These are phyloP conservation scores for Chamaetylas fuelleborni DNA, from an alignment of 2,113 vertebrate genomes.

Conservation along the genomic window DNA sequence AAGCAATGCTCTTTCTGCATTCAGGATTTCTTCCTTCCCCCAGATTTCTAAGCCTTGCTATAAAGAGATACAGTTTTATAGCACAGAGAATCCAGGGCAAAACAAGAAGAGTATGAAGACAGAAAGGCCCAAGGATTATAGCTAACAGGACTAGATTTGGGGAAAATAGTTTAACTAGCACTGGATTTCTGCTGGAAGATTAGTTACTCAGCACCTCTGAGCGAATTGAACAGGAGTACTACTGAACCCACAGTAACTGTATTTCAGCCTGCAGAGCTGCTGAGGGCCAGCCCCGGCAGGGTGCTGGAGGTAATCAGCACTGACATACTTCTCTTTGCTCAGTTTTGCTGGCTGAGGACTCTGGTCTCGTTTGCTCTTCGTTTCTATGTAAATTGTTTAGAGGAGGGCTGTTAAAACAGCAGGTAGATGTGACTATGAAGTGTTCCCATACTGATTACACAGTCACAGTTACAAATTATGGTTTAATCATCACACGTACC, in stretches of 20 bases:
- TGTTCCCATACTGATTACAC: not conserved
- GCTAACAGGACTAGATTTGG: not conserved
- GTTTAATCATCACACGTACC: not conserved
- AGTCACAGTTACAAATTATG: not conserved
- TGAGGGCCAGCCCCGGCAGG: not conserved
- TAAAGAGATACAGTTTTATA: not conserved
- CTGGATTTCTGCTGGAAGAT: not conserved
- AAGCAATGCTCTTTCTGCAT: not conserved
- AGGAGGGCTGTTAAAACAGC: not conserved
- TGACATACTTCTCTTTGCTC: conserved; percentile 1
- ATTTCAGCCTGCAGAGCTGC: not conserved
- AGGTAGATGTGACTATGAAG: not conserved
- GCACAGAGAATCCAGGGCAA: not conserved
- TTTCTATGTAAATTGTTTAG: conserved; percentile 8
- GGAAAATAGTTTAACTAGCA: not conserved
- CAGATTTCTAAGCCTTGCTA: not conserved
- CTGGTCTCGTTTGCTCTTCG: not conserved
- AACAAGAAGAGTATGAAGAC: not conserved
- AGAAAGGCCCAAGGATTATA: not conserved
- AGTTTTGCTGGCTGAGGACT: not conserved
- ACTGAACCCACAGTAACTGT: not conserved
- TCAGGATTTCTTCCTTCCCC: not conserved
- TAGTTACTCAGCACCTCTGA: not conserved
- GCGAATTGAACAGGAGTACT: not conserved
- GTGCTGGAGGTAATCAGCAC: conserved; percentile 30